A percentile compares a stretch with the other conserved stretches of the same genome.
These are phyloP conservation scores for Bubo blakistoni DNA, from an alignment of 2,113 vertebrate genomes.

Conservation along the genomic window DNA sequence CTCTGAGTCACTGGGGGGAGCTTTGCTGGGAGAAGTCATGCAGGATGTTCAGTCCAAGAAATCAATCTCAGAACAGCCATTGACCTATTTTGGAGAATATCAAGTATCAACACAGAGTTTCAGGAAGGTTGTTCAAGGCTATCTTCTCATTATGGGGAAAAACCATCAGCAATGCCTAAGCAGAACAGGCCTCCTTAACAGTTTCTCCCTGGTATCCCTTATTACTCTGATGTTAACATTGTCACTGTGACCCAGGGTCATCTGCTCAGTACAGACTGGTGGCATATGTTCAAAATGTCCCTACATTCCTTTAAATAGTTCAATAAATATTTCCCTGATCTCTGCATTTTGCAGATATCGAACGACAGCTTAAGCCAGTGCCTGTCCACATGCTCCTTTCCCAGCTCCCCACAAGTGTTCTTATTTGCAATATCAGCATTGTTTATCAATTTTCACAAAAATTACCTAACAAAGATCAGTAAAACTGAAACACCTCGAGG, in stretches of 20 bases:
- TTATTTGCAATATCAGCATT: not conserved
- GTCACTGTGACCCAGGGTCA: conserved; percentile 3
- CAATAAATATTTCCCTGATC: not conserved
- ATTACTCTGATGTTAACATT: not conserved
- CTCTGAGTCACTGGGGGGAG: conserved; percentile 26
- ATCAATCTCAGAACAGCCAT: not conserved
- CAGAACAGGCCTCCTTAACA: not conserved
- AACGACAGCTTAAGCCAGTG: not conserved
- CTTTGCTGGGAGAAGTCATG: conserved; percentile 5
- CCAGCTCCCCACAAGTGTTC: not conserved
- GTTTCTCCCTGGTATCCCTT: not conserved
- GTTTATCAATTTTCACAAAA: not conserved
- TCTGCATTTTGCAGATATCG: not conserved
- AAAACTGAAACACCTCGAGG: not conserved
- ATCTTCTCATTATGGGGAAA: not conserved
- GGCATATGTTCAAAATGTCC: not conserved
- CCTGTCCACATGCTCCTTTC: not conserved
- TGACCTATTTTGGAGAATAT: not conserved
- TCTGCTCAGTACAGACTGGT: not conserved
- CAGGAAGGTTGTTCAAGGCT: not conserved
- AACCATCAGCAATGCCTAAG: not conserved
- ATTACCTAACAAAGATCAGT: not conserved
- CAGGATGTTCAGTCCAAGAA: conserved; percentile 6
- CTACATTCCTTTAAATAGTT: conserved; percentile 11
- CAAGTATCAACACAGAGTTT: not conserved